Conservation (phyloP, 2,113 vertebrate species). For the Cochlearius cochlearius region DNA sequence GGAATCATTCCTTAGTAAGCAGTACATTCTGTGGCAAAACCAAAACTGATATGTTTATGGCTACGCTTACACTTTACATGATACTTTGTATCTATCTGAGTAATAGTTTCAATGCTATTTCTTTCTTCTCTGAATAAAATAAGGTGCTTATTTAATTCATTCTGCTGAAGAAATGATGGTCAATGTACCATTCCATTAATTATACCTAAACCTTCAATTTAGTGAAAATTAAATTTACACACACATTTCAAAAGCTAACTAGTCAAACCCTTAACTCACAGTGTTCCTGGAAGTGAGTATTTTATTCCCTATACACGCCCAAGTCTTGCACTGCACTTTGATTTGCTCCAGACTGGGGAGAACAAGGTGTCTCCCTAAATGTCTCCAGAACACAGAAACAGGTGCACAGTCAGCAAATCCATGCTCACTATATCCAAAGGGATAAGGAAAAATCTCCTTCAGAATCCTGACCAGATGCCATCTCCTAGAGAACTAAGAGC, state of each 20-base stretch:
- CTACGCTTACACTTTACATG: background rate
- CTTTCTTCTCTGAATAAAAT: background rate
- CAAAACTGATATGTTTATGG: background rate
- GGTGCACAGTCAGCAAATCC: background rate
- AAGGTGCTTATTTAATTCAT: background rate
- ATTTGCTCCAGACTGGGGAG: background rate
- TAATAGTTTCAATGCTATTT: background rate
- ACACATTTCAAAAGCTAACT: background rate
- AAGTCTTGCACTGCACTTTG: background rate
- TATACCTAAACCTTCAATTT: background rate
- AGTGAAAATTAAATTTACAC: background rate
- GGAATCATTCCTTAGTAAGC: background rate
- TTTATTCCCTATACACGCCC: background rate
- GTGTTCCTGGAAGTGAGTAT: background rate
- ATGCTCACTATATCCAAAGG: background rate
- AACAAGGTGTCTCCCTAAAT: background rate
- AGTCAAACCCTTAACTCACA: background rate
- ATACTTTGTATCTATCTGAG: background rate
- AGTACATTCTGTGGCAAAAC: background rate
- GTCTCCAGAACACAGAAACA: background rate
- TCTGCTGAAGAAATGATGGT: background rate
- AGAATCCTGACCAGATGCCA: background rate
- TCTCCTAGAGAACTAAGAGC: background rate
- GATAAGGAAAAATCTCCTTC: background rate
- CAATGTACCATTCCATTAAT: background rate